Evolutionary conservation across 2,113 vertebrate species (phyloP), one percentile per base, ranked within the genome.

Genomic region (Turdus rufiventris): DNA sequence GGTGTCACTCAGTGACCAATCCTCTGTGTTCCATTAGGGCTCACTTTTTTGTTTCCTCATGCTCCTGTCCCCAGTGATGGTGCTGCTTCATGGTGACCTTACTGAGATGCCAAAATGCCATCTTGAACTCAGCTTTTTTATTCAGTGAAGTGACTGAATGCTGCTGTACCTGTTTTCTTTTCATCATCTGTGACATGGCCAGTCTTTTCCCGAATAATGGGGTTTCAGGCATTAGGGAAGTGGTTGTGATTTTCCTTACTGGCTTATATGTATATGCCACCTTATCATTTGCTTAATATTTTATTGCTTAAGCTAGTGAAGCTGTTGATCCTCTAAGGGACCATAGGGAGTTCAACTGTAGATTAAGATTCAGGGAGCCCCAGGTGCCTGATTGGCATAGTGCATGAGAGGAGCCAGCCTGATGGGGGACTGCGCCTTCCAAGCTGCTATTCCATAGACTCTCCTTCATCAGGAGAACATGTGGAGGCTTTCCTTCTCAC

Each of bases 401-500:
- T 0, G 1, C 19, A 12, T 47, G 47, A 60, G 40, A 72, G 34
- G 29, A 47, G 8, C 12, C 29, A 60, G 28, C 36, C 18, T 54
- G n/a, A 14, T 23, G 9, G 7, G 23, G 19, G 9, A 28, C 31
- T n/a, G 9, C 0, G 0, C 23, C 34, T 79, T 58, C 45, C 61
- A 57, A 85, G 20, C 5, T 60, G 19, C 38, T 3, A 1, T 40
- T 74, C 45, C 2, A 0, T 31, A 36, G 56, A 25, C 19, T 36
- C 48, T 7, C 7, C 9, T 71, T 76, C 56, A 17, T 33, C 47
- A 62, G 42, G 28, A 71, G 62, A 63, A 50, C 13, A 9, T 14
- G 29, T 36, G 20, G 48, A 85, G 42, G 42, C 18, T 76, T 88
- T 79, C 6, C 14, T 58, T 70, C 28, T 76, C 0, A 0, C 38